Percentiles rank a stretch among this genome's conserved stretches.
These are phyloP conservation scores for Halesus radiatus DNA, from an alignment of 1,140 invertebrate species.

Conservation along the genomic window DNA sequence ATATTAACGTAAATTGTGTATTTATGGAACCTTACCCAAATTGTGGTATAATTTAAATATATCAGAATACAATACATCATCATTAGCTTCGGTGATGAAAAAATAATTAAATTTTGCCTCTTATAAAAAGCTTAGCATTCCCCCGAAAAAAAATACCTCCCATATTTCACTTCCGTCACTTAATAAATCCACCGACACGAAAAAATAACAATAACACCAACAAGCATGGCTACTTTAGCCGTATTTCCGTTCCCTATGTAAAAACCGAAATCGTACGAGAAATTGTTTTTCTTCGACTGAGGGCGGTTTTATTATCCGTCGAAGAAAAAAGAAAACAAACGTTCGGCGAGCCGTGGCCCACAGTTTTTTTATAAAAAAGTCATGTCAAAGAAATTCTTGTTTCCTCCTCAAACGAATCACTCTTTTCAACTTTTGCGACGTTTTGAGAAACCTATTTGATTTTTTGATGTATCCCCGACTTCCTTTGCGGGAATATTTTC, in stretches of 20 bases:
- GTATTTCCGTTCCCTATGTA: neutral
- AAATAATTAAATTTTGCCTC: too few relatives aligned
- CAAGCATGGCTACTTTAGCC: too few relatives aligned
- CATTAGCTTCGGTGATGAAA: too few relatives aligned
- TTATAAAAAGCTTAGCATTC: too few relatives aligned
- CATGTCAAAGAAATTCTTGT: conserved; percentile 19
- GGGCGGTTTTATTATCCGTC: neutral
- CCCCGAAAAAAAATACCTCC: too few relatives aligned
- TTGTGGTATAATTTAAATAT: too few relatives aligned
- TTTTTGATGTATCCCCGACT: neutral
- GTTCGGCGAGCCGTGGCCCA: neutral
- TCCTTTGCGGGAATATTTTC: neutral
- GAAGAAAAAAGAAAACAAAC: conserved; percentile 14
- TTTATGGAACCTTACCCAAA: too few relatives aligned
- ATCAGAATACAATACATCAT: too few relatives aligned
- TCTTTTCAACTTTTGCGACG: neutral
- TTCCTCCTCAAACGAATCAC: conserved; percentile 16
- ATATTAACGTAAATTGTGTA: too few relatives aligned
- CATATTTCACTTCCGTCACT: too few relatives aligned
- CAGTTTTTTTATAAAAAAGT: neutral
- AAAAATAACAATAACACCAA: too few relatives aligned
- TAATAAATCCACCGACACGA: too few relatives aligned
- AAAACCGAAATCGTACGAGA: neutral
- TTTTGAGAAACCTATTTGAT: neutral
- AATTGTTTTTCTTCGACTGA: conserved; percentile 1